Percentiles rank a stretch among this genome's conserved stretches.
These are phyloP conservation scores for Drosophila merina DNA, from an alignment of 2,888 invertebrate species.

Conservation along the genomic window DNA sequence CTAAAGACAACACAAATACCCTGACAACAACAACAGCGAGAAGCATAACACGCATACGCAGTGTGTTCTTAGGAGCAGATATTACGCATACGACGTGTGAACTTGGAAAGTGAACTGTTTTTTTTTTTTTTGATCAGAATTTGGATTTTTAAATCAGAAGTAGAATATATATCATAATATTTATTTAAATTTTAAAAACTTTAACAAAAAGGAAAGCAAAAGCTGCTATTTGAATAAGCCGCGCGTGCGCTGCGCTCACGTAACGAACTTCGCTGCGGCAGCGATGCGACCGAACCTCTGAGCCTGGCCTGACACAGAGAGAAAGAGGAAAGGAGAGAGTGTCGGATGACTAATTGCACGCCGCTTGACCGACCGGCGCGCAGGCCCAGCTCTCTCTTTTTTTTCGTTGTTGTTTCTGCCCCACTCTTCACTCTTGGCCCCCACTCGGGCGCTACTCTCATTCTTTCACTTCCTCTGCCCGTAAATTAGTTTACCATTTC, in stretches of 20 bases:
- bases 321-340: slow-evolving; percentile 23
- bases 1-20: slow-evolving; percentile 15
- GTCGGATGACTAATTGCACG: slow-evolving; percentile 55
- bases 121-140: not conserved
- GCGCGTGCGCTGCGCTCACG: slow-evolving; percentile 68
- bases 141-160: not conserved
- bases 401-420: not conserved
- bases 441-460: not conserved
- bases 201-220: slow-evolving; percentile 43
- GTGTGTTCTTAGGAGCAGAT: not conserved
- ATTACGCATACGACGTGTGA: slow-evolving; percentile 3
- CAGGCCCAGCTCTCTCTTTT: slow-evolving; percentile 30
- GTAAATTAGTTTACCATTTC: slow-evolving; percentile 5
- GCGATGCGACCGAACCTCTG: too few relatives aligned
- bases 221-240: slow-evolving; percentile 63
- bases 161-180: not conserved
- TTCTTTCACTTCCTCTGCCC: slow-evolving; percentile 26
- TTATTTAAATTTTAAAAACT: not conserved
- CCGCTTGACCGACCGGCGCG: slow-evolving; percentile 46
- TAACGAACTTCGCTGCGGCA: slow-evolving; percentile 47
- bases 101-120: not conserved
- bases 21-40: slow-evolving; percentile 6
- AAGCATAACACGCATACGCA: not conserved
- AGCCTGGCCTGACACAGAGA: slow-evolving; percentile 18
- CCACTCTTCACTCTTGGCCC: not conserved